Conservation (phyloP, 1,140 invertebrate species). For the Vollenhovia emeryi region DNA sequence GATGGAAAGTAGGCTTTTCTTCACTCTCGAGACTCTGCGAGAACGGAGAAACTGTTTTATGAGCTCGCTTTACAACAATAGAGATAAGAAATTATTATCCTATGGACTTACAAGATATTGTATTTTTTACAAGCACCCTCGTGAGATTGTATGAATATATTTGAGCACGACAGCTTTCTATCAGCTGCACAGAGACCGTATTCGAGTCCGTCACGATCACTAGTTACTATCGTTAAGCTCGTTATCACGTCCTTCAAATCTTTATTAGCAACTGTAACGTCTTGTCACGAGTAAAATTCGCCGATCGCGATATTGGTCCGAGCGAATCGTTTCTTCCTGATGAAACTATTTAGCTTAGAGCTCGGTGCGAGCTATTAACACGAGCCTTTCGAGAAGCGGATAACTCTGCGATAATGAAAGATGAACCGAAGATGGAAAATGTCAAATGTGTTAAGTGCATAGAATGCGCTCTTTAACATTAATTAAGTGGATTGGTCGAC, state of each 20-base stretch:
- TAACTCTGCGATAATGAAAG: slow-evolving; percentile 23
- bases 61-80: neutral
- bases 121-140: slow-evolving; percentile 18
- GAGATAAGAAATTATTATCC: slow-evolving; percentile 1
- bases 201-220: slow-evolving; percentile 11
- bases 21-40: neutral
- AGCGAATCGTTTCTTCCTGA: neutral
- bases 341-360: slow-evolving; percentile 9
- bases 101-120: neutral
- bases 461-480: neutral
- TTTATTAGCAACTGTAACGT: slow-evolving; percentile 6
- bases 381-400: slow-evolving; percentile 47
- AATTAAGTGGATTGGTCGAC: slow-evolving; percentile 4
- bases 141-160: slow-evolving; percentile 17
- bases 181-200: slow-evolving; percentile 12
- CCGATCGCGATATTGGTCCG: neutral
- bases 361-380: slow-evolving; percentile 37
- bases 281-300: slow-evolving; percentile 23
- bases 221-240: slow-evolving; percentile 13
- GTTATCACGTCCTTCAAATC: slow-evolving; percentile 19
- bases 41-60: neutral
- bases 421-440: slow-evolving; percentile 38
- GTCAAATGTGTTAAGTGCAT: slow-evolving; percentile 31
- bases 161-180: slow-evolving; percentile 41
- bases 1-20: neutral